phyloP scores from a whole-genome alignment of 2,888 invertebrate genomes.

The Cosmorhoe ocellata region DNA sequence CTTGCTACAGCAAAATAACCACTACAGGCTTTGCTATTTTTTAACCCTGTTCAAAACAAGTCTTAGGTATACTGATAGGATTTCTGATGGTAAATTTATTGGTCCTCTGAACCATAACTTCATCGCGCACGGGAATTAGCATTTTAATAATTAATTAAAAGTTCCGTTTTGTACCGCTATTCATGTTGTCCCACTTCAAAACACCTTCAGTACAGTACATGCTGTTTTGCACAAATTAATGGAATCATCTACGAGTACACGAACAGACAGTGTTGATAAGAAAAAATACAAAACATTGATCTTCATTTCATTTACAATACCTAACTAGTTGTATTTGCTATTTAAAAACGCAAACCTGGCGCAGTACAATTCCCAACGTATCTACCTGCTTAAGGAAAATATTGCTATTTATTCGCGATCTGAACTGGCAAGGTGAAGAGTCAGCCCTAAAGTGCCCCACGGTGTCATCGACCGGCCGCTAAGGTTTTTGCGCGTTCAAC shows the following conservation, averaged over 20 bases:
- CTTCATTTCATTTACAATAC: no score
- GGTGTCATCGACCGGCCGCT: constrained; percentile 74
- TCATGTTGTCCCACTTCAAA: constrained; percentile 17
- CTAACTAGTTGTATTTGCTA: neutral
- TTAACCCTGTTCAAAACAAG: no score
- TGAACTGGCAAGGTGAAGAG: constrained; percentile 64
- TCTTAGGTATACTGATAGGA: no score
- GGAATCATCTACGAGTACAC: neutral
- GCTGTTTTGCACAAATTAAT: constrained; percentile 15
- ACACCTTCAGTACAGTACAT: constrained; percentile 10
- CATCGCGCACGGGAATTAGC: constrained; percentile 11
- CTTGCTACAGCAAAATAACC: no score
- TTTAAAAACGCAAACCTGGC: neutral
- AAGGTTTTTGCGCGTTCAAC: constrained; percentile 76
- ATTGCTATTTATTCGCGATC: constrained; percentile 52
- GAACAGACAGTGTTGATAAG: no score
- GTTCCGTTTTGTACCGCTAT: constrained; percentile 12
- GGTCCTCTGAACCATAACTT: constrained; percentile 2
- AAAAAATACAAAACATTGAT: neutral
- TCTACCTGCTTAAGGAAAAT: constrained; percentile 41
- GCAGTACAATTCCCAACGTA: constrained; percentile 20
- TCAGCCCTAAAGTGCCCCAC: constrained; percentile 78
- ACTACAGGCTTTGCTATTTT: no score
- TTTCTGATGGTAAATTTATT: neutral
- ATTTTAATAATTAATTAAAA: constrained; percentile 20